Conservation (phyloP, 1,140 invertebrate genomes). For the Mactra quadrangularis region DNA sequence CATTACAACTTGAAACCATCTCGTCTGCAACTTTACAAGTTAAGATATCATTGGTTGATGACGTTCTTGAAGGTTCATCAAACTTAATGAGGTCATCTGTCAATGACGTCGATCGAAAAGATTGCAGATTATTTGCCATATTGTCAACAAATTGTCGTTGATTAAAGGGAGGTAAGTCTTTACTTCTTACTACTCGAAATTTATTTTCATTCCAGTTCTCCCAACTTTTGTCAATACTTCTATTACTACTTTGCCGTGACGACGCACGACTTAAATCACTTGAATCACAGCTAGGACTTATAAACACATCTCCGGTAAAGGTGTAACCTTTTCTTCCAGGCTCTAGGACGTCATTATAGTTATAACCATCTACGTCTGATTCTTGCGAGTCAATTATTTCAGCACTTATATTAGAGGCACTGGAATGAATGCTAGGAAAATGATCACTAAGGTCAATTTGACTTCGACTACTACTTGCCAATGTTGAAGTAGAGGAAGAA, state of each 20-base stretch:
- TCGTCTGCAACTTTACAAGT: slow-evolving; percentile 57
- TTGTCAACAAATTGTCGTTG: neutral
- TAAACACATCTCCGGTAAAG: slow-evolving; percentile 55
- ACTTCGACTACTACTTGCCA: slow-evolving; percentile 8
- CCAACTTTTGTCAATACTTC: slow-evolving; percentile 44
- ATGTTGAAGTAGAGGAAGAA: slow-evolving; percentile 8
- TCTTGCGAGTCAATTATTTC: neutral
- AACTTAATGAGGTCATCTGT: slow-evolving; percentile 36
- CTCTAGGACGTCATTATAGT: neutral
- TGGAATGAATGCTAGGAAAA: slow-evolving; percentile 52
- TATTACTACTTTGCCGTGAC: neutral
- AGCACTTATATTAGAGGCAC: slow-evolving; percentile 24
- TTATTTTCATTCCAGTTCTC: slow-evolving; percentile 38
- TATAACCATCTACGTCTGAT: neutral
- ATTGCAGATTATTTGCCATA: neutral
- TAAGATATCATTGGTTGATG: slow-evolving; percentile 24
- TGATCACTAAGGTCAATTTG: slow-evolving; percentile 47
- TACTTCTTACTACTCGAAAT: slow-evolving; percentile 42
- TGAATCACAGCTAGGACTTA: slow-evolving; percentile 1
- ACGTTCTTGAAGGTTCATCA: neutral
- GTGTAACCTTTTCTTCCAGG: neutral
- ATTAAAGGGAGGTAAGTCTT: slow-evolving; percentile 29
- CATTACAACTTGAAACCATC: slow-evolving; percentile 57
- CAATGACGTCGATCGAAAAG: neutral
- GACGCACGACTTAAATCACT: slow-evolving; percentile 19